A percentile compares a stretch with the other conserved stretches of the same genome.
Evolutionary conservation across 2,888 invertebrate species (phyloP).

Genomic region (Zeuzera pyrina): DNA sequence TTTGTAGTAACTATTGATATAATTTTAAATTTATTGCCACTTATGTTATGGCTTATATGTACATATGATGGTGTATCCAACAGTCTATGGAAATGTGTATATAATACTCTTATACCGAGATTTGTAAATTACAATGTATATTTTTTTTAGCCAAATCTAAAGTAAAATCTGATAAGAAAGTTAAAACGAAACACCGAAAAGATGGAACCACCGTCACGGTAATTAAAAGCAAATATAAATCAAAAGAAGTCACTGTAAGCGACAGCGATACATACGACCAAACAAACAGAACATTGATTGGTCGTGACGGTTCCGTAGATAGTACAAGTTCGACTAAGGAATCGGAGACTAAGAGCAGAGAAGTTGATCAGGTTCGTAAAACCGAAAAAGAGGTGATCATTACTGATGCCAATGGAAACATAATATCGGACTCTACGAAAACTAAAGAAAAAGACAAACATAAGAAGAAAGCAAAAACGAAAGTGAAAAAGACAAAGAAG

Average conservation of each 20-base stretch:
- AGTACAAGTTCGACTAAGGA: background rate
- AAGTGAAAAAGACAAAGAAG: constrained; percentile 4
- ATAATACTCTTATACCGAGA: background rate
- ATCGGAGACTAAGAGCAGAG: background rate
- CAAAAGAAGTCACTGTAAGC: background rate
- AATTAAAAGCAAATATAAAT: constrained; percentile 1
- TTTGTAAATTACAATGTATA: background rate
- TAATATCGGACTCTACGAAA: constrained; percentile 7
- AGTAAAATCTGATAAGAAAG: constrained; percentile 1
- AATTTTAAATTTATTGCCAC: too few relatives aligned
- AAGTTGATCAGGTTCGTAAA: constrained; percentile 3
- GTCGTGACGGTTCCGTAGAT: background rate
- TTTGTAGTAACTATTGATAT: too few relatives aligned
- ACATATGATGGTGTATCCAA: background rate
- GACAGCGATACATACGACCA: background rate
- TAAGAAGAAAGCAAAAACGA: constrained; percentile 7
- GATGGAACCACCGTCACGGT: constrained; percentile 5
- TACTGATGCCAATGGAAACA: constrained; percentile 6
- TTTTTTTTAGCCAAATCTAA: background rate
- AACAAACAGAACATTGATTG: constrained; percentile 1
- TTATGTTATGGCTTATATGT: too few relatives aligned
- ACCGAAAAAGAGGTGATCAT: constrained; percentile 4
- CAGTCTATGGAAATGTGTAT: background rate
- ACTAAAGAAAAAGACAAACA: constrained; percentile 4
- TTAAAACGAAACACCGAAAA: constrained; percentile 3